Conservation (phyloP, 2,113 vertebrate genomes). For the Erinaceus europaeus region DNA sequence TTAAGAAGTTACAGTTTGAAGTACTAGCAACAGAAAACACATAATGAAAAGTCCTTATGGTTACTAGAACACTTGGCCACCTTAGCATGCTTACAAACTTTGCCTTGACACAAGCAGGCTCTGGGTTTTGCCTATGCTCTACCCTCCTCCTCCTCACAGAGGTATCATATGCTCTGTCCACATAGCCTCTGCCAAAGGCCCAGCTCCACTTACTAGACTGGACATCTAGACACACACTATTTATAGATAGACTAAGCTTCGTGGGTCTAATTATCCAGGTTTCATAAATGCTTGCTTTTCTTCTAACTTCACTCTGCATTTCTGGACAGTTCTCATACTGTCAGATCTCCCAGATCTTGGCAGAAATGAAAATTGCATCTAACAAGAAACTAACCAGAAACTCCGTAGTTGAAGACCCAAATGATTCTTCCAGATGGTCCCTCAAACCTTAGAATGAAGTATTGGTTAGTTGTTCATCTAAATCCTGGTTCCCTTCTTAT, state of each 20-base stretch:
- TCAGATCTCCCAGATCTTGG: neutral
- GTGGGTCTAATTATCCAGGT: neutral
- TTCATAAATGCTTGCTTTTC: neutral
- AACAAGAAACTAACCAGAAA: neutral
- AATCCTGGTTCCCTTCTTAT: neutral
- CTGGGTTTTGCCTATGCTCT: neutral
- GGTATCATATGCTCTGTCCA: neutral
- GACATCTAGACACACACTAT: neutral
- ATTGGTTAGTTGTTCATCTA: neutral
- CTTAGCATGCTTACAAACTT: no score
- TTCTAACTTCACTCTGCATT: neutral
- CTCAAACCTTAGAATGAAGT: neutral
- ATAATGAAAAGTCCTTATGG: no score
- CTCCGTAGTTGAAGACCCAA: neutral
- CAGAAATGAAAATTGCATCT: neutral
- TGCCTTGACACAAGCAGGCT: no score
- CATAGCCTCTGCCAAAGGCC: neutral
- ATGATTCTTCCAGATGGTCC: neutral
- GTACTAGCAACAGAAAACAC: no score
- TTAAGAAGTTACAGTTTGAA: no score
- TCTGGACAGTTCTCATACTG: neutral
- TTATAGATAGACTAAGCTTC: neutral
- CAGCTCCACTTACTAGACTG: rapidly evolving
- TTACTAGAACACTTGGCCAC: no score
- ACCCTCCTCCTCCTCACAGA: neutral